These are phyloP conservation scores for Brachyistius frenatus DNA, from an alignment of 2,113 vertebrate species.

Conservation along the genomic window DNA sequence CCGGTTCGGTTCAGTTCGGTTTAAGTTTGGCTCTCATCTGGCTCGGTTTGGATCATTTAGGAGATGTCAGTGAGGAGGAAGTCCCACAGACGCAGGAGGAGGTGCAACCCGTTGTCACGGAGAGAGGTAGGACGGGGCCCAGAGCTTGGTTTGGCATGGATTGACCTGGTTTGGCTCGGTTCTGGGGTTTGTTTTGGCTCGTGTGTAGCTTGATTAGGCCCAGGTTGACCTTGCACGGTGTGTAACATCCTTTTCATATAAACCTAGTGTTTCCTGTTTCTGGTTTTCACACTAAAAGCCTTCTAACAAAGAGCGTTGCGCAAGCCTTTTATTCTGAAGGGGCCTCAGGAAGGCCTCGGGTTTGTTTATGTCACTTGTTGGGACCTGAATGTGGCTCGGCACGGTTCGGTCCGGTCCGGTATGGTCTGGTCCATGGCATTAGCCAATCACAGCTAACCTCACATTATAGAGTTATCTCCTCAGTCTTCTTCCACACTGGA, in stretches of 20 bases:
- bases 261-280: neutral
- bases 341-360: too few relatives aligned
- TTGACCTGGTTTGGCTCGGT: neutral
- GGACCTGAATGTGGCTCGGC: too few relatives aligned
- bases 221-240: neutral
- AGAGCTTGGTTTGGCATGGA: neutral
- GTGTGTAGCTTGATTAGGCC: neutral
- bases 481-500: too few relatives aligned
- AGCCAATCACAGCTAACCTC: too few relatives aligned
- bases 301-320: neutral
- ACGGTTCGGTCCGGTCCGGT: too few relatives aligned
- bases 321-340: too few relatives aligned
- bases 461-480: too few relatives aligned
- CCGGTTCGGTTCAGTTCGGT: neutral
- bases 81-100: conserved; percentile 30
- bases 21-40: neutral
- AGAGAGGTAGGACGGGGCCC: conserved; percentile 37
- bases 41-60: conserved; percentile 18
- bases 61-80: conserved; percentile 32
- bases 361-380: too few relatives aligned
- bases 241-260: too few relatives aligned
- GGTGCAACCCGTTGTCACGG: neutral
- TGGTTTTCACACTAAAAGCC: conserved; percentile 37
- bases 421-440: too few relatives aligned
- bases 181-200: too few relatives aligned